Evolutionary conservation across 2,113 vertebrate species (phyloP), one percentile per base, ranked within the genome.

Genomic region (Oncorhynchus kisutch): DNA sequence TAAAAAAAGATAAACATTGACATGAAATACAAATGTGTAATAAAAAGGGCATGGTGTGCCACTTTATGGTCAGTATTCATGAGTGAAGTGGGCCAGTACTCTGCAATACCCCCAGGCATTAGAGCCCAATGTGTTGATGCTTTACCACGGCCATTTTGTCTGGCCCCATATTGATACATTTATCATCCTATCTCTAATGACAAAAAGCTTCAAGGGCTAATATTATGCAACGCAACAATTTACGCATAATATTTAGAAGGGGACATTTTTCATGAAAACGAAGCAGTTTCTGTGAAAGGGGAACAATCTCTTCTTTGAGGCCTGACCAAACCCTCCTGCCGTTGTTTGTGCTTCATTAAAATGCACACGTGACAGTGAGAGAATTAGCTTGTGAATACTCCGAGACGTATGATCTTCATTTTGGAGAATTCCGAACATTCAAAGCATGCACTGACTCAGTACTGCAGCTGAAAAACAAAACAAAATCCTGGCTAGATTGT

Each of bases 321-420:
- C 9, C 59, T 20, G n/a, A 20, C n/a, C 59, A 49, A 24, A 45
- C 25, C 62, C 73, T 68, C 54, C 60, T 29, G 64, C 29, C 48
- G 77, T 78, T 81, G 71, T 84, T 78, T 69, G 16, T 72, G 27
- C 49, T 74, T 39, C 65, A 34, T 57, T 49, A 69, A 54, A 73
- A 77, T 79, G 70, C 67, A 34, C 85, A 84, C 85, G 80, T 84
- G 75, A 86, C 60, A n/a, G 34, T 27, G 57, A 65, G 70, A 20
- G 72, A 84, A 77, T 81, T 81, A 79, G 71, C 39, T 18, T 69
- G 73, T 39, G 49, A 29, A 75, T 22, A 4, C 71, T 54, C n/a
- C 72, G 68, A 78, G 80, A 81, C 72, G 2, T 45, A 74, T 81
- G 82, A 84, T 81, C 69, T 76, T 79, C 64, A 74, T 77, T 72